Percentiles rank a stretch among this genome's conserved stretches.
Evolutionary conservation across 2,888 invertebrate species (phyloP).

Genomic region (Temnothorax rugatulus): DNA sequence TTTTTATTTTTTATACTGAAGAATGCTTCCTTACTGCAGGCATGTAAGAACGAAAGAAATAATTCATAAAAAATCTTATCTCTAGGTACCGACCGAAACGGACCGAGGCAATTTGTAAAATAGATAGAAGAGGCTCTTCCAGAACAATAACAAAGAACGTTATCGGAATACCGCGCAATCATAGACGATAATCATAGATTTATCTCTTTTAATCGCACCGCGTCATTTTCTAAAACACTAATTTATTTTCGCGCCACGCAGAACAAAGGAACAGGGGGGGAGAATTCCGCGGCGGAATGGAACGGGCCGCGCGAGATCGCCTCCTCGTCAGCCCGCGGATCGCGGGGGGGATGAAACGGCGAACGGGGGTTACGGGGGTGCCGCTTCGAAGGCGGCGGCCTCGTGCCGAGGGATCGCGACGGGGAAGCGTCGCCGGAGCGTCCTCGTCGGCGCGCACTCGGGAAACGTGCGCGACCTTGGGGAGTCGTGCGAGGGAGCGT

Average conservation of each 20-base stretch:
- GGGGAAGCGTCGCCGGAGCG: conserved; percentile 14
- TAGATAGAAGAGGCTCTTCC: background rate
- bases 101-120: background rate
- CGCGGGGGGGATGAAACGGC: background rate
- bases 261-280: background rate
- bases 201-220: background rate
- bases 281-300: background rate
- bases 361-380: too few relatives aligned
- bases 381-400: background rate
- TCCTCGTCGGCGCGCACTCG: conserved; percentile 74
- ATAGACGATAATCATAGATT: background rate
- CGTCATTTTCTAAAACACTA: background rate
- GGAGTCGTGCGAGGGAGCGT: conserved; percentile 69
- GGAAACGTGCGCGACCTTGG: conserved; percentile 79
- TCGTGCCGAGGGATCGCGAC: too few relatives aligned
- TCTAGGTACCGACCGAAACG: background rate
- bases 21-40: too few relatives aligned
- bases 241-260: background rate
- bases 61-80: background rate
- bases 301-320: background rate
- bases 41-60: background rate
- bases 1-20: background rate
- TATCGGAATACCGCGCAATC: background rate
- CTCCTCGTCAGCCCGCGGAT: background rate
- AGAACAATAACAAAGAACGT: background rate